These are phyloP conservation scores for Atta cephalotes DNA, from an alignment of 1,140 invertebrate species.

Conservation along the genomic window DNA sequence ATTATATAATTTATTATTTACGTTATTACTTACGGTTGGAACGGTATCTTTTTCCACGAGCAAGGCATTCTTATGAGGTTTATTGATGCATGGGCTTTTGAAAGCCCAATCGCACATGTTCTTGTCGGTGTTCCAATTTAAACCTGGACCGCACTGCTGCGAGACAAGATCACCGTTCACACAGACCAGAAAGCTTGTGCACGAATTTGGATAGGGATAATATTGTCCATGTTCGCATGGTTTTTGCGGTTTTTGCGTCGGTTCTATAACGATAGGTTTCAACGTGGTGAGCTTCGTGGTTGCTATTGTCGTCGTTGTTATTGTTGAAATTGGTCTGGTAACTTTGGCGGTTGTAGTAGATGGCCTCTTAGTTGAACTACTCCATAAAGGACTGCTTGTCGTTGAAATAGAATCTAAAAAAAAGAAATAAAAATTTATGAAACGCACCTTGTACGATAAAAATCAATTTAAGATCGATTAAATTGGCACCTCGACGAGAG, in stretches of 20 bases:
- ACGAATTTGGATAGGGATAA: slow-evolving; percentile 86
- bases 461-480: neutral
- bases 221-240: slow-evolving; percentile 86
- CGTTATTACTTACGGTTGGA: slow-evolving; percentile 42
- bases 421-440: neutral
- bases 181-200: slow-evolving; percentile 90
- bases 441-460: neutral
- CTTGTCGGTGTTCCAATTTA: slow-evolving; percentile 89
- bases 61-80: slow-evolving; percentile 64
- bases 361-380: slow-evolving; percentile 43
- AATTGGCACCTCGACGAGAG: neutral
- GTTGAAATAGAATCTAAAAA: slow-evolving; percentile 9
- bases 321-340: slow-evolving; percentile 60
- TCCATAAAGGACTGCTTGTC: slow-evolving; percentile 17
- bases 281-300: slow-evolving; percentile 54
- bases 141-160: slow-evolving; percentile 90
- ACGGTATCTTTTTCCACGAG: slow-evolving; percentile 64
- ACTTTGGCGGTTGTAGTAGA: slow-evolving; percentile 54
- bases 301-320: slow-evolving; percentile 51
- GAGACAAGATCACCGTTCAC: slow-evolving; percentile 89
- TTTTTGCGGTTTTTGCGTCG: slow-evolving; percentile 68
- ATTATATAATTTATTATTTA: neutral
- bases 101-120: slow-evolving; percentile 91
- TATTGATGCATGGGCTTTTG: slow-evolving; percentile 82
- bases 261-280: slow-evolving; percentile 43